Base-by-base conservation (phyloP, 1,140 invertebrate species). In the Sminthurides bifidus region DNA sequence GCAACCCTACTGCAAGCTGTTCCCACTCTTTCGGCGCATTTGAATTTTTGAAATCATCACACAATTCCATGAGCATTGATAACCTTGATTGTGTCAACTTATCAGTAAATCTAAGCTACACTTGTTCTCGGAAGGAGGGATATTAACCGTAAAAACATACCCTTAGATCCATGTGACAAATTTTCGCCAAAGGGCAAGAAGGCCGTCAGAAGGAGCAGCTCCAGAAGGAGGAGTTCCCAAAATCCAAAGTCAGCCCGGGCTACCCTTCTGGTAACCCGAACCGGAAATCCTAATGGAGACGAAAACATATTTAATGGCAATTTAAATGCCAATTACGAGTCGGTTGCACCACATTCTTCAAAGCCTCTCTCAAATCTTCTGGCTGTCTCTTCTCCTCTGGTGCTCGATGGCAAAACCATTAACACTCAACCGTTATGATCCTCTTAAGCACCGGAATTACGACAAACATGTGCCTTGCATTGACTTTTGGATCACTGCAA, bases 111-210 rank as follows among this genome's bases (percentile, higher is more conserved):
- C n/a, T 48, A 5, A n/a, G 21, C 6, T 48, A 48, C 6, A 19
- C 27, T 29, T 15, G 27, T 15, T 19, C 10, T 10, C 14, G 41
- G 10, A 44, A 49, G 33, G 33, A 37, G 37, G 1, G 23, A 23
- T 35, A 26, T 29, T 46, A 1, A 26, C 37, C 23, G 10, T 24
- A 50, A 49, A 46, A 48, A 38, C 6, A 15, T 58, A 53, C 51
- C 46, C 30, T 53, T 58, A 23, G 21, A 37, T 19, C 24, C 24
- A 37, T 52, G 52, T 41, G 50, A 52, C 51, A 53, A 38, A 53
- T 56, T 56, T 29, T 56, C 54, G 30, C 52, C 26, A 54, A 54
- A 46, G 45, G 44, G 23, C 8, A 15, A 15, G 35, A 54, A 10
- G 41, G 44, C 41, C 21, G 38, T 24, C 41, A 54, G n/a, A 31